Percentiles rank a stretch among this genome's conserved stretches.
phyloP scores from a whole-genome alignment of 2,113 vertebrate species.

The Calidris pugnax region DNA sequence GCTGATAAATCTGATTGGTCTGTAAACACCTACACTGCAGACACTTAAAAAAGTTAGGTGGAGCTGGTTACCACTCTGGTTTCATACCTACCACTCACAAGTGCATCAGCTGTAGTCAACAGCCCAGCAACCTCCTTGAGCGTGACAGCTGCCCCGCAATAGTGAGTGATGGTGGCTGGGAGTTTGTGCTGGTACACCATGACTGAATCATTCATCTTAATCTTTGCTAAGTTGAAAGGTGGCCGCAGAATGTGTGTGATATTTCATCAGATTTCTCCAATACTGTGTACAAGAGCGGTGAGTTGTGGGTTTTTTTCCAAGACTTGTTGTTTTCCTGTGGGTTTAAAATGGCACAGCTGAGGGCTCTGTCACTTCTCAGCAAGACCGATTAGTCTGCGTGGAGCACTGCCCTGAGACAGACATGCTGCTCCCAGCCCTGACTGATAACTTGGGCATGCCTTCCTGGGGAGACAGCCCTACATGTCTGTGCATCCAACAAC shows the following conservation, averaged over 20 bases:
- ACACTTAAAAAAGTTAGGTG: not conserved
- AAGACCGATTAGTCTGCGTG: accelerated
- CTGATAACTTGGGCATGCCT: not conserved
- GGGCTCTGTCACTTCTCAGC: not conserved
- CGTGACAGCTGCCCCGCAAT: not conserved
- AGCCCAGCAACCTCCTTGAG: not conserved
- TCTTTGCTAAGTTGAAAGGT: not conserved
- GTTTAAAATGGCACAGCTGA: not conserved
- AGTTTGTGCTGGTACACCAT: not conserved
- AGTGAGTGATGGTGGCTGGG: not conserved
- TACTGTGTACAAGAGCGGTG: not conserved
- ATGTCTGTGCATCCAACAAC: not conserved
- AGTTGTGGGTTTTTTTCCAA: not conserved
- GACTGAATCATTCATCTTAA: not conserved
- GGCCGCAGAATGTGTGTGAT: not conserved
- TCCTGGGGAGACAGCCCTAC: not conserved
- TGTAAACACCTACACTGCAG: not conserved
- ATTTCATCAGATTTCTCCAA: not conserved
- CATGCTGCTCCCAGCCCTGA: not conserved
- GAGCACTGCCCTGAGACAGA: not conserved
- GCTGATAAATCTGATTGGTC: not conserved
- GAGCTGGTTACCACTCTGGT: not conserved
- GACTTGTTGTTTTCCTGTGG: not conserved
- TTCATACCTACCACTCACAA: not conserved
- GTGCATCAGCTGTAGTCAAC: not conserved